These are phyloP conservation scores for Eudemis profundana DNA, from an alignment of 2,888 invertebrate species.

Conservation along the genomic window DNA sequence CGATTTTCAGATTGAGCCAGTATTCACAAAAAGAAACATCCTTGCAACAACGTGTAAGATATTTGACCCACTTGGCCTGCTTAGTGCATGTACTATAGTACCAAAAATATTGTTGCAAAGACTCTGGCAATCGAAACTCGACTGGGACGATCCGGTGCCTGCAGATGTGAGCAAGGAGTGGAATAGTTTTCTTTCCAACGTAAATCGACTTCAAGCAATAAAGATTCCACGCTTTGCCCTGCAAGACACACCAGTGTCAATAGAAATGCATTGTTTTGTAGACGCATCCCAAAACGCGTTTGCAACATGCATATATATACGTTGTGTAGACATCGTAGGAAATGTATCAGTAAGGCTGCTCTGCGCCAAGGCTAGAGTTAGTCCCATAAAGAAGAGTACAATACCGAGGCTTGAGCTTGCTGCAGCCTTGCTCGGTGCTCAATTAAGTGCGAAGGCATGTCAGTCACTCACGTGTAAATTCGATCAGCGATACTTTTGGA, in stretches of 20 bases:
- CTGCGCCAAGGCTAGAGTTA: constrained; percentile 14
- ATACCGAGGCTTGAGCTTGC: neutral
- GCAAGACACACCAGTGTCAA: neutral
- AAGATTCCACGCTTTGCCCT: constrained; percentile 6
- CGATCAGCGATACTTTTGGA: constrained; percentile 9
- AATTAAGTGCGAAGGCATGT: constrained; percentile 8
- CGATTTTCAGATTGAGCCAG: constrained; percentile 6
- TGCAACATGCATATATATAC: constrained; percentile 11
- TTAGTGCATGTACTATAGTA: neutral
- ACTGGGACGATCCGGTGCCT: constrained; percentile 44
- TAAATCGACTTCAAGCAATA: neutral
- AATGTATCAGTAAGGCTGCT: neutral
- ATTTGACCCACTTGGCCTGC: neutral
- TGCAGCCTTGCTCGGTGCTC: constrained; percentile 11
- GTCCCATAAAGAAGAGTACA: neutral
- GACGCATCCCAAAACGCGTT: constrained; percentile 7
- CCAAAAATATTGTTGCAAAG: constrained; percentile 5
- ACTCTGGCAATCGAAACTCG: constrained; percentile 38
- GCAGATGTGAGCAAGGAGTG: constrained; percentile 18
- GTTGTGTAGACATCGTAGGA: neutral
- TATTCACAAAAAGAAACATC: constrained; percentile 45
- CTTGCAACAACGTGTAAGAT: constrained; percentile 46
- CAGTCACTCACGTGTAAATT: constrained; percentile 1
- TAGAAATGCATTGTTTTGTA: no score
- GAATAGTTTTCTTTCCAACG: constrained; percentile 4